Evolutionary conservation across 2,113 vertebrate species (phyloP).

Genomic region (Fulica atra): DNA sequence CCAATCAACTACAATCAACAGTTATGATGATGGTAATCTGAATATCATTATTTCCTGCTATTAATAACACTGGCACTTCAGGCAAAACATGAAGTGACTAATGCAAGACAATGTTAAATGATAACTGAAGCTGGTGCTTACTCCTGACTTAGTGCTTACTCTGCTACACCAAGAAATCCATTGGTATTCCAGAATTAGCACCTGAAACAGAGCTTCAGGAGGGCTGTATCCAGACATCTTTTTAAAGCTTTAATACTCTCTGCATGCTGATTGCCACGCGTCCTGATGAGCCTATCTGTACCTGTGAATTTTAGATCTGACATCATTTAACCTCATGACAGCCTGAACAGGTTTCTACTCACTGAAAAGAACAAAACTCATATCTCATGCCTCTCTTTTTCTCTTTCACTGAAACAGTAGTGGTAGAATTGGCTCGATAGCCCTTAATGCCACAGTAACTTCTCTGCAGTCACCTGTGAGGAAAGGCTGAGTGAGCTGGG

Average conservation of each 20-base stretch:
- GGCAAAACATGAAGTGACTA: not conserved
- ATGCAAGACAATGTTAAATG: not conserved
- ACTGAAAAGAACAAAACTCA: not conserved
- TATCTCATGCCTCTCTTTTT: not conserved
- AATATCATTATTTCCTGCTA: not conserved
- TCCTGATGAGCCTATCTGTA: not conserved
- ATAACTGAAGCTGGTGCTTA: not conserved
- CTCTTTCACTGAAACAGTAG: not conserved
- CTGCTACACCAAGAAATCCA: not conserved
- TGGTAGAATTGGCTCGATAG: not conserved
- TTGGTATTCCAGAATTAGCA: not conserved
- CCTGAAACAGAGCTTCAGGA: not conserved
- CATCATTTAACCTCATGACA: not conserved
- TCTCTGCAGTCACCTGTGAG: not conserved
- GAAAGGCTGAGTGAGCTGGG: no score
- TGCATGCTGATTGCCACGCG: not conserved
- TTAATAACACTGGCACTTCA: not conserved
- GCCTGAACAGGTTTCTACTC: not conserved
- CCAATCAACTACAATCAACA: not conserved
- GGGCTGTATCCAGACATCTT: not conserved
- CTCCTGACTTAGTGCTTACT: not conserved
- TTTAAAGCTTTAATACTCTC: not conserved
- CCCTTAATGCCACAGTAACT: not conserved
- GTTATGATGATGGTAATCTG: not conserved
- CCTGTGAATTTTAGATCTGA: not conserved